A percentile compares a stretch with the other conserved stretches of the same genome.
These are phyloP conservation scores for Dromococcyx pavoninus DNA, from an alignment of 2,797 vertebrate genomes.

Conservation along the genomic window DNA sequence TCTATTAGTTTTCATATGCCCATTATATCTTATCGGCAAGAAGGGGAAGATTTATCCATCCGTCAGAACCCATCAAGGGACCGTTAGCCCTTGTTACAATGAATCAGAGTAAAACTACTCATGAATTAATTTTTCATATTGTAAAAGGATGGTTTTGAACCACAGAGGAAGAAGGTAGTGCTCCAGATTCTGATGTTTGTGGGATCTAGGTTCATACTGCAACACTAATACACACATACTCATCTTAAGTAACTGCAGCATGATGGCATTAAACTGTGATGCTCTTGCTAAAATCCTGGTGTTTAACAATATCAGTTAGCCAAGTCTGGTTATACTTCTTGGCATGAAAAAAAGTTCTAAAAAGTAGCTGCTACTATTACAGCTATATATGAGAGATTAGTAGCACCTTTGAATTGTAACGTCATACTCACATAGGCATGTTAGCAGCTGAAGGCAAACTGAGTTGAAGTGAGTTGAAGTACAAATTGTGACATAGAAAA, in stretches of 20 bases:
- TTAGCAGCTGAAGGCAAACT: background rate
- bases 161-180: background rate
- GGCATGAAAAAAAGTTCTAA: conserved; percentile 10
- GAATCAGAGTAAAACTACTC: conserved; percentile 35
- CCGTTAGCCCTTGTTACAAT: background rate
- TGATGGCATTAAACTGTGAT: background rate
- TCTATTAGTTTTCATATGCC: background rate
- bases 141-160: conserved; percentile 23
- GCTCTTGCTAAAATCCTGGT: background rate
- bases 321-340: background rate
- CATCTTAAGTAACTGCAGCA: background rate
- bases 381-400: background rate
- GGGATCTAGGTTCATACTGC: background rate
- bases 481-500: background rate
- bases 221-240: background rate
- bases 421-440: background rate
- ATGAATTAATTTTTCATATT: background rate
- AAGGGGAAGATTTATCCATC: background rate
- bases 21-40: background rate
- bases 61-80: conserved; percentile 11
- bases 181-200: background rate
- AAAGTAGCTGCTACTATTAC: background rate
- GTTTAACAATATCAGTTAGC: background rate
- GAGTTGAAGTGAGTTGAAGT: background rate
- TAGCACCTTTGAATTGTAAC: background rate